phyloP scores from a whole-genome alignment of 2,888 invertebrate genomes.

The Andrena fulva region DNA sequence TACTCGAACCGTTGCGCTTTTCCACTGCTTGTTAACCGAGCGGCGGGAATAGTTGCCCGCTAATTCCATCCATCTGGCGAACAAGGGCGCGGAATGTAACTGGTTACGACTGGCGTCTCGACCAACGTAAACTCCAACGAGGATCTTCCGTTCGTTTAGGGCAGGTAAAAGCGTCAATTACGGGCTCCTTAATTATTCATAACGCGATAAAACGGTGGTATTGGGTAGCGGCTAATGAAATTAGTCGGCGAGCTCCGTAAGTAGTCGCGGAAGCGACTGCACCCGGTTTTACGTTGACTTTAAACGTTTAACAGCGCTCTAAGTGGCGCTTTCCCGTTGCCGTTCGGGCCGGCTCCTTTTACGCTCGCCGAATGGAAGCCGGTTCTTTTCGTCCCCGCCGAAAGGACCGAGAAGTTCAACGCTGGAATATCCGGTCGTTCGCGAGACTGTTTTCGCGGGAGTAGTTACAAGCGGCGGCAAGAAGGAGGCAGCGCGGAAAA shows the following conservation, averaged over 20 bases:
- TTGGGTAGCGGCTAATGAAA: slow-evolving; percentile 9
- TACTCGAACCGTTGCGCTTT: neutral
- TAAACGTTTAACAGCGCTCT: slow-evolving; percentile 23
- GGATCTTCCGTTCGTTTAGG: neutral
- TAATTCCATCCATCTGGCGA: too few relatives aligned
- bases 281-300: slow-evolving; percentile 6
- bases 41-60: too few relatives aligned
- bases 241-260: neutral
- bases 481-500: neutral
- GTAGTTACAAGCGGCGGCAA: neutral
- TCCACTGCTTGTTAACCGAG: neutral
- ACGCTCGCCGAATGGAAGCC: slow-evolving; percentile 1
- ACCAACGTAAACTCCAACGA: neutral
- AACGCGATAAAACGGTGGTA: neutral
- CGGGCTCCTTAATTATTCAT: slow-evolving; percentile 11
- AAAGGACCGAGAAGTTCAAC: slow-evolving; percentile 1
- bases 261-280: neutral
- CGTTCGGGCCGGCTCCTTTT: slow-evolving; percentile 9
- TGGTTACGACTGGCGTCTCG: neutral
- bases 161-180: neutral
- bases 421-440: slow-evolving; percentile 2
- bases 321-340: slow-evolving; percentile 6
- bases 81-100: too few relatives aligned
- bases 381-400: slow-evolving; percentile 10
- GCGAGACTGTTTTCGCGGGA: neutral